Evolutionary conservation across 1,140 invertebrate genomes (phyloP).

Genomic region (Aphidius ervi): DNA sequence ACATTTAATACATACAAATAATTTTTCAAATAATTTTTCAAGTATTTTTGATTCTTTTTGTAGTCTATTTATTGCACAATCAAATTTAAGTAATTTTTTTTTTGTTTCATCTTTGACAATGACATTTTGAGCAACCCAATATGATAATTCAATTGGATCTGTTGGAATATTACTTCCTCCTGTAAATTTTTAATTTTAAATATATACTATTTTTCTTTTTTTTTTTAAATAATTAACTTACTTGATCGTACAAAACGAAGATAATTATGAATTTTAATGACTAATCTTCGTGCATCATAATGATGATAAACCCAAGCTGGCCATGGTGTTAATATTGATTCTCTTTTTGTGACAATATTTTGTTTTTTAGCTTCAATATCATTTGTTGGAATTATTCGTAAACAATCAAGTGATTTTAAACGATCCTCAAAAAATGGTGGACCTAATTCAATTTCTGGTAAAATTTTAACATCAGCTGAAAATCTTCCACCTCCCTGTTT

Average conservation of each 20-base stretch:
- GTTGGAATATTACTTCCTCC: slow-evolving; percentile 54
- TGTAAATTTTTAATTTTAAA: slow-evolving; percentile 9
- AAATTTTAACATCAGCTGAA: slow-evolving; percentile 60
- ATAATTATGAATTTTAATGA: slow-evolving; percentile 47
- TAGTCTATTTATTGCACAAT: slow-evolving; percentile 67
- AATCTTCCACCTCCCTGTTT: slow-evolving; percentile 25
- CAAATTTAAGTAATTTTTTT: slow-evolving; percentile 58
- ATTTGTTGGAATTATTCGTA: slow-evolving; percentile 37
- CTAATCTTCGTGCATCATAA: slow-evolving; percentile 61
- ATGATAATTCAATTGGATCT: slow-evolving; percentile 68
- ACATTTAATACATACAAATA: slow-evolving; percentile 66
- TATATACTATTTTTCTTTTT: background rate
- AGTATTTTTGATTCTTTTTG: slow-evolving; percentile 62
- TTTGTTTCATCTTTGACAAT: slow-evolving; percentile 61
- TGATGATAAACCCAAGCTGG: slow-evolving; percentile 66
- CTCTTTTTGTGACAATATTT: slow-evolving; percentile 44
- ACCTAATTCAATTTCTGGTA: slow-evolving; percentile 60
- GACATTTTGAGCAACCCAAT: slow-evolving; percentile 74
- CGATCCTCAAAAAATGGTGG: slow-evolving; percentile 52
- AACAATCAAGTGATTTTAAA: slow-evolving; percentile 45
- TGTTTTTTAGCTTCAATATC: slow-evolving; percentile 30
- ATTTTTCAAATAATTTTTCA: slow-evolving; percentile 50
- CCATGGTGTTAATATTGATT: slow-evolving; percentile 56
- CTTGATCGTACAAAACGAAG: slow-evolving; percentile 34
- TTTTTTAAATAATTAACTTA: slow-evolving; percentile 9